Percentiles rank a stretch among this genome's conserved stretches.
phyloP scores from a whole-genome alignment of 1,140 invertebrate genomes.

The Lepidurus arcticus region DNA sequence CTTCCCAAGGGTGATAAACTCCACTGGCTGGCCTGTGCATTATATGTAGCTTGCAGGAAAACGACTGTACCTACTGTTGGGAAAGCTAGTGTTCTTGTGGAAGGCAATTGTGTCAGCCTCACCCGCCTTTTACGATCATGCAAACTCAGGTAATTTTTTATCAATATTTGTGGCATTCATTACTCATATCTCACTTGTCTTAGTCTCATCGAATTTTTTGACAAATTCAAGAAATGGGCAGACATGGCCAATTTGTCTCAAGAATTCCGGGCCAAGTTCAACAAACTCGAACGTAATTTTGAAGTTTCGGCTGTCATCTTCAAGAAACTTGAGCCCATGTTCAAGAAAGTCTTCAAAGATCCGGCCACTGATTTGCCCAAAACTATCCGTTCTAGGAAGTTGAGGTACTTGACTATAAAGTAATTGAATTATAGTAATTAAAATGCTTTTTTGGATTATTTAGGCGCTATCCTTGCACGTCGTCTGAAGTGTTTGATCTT shows the following conservation, averaged over 20 bases:
- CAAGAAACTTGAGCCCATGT: constrained; percentile 87
- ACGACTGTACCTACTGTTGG: constrained; percentile 74
- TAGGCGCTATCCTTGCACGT: constrained; percentile 63
- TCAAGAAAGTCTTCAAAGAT: constrained; percentile 70
- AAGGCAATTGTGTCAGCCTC: constrained; percentile 87
- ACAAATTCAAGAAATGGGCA: constrained; percentile 91
- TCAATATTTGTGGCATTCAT: not conserved
- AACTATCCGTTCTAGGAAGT: constrained; percentile 61
- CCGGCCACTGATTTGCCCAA: constrained; percentile 54
- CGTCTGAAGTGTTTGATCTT: constrained; percentile 81
- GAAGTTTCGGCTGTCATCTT: constrained; percentile 90
- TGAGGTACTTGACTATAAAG: constrained; percentile 51
- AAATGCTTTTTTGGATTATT: constrained; percentile 39
- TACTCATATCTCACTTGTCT: constrained; percentile 40
- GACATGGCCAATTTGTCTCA: constrained; percentile 85
- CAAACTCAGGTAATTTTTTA: constrained; percentile 67
- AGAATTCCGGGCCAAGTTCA: constrained; percentile 78
- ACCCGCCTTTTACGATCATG: constrained; percentile 79
- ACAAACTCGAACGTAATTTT: constrained; percentile 84
- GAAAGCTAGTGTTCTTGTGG: constrained; percentile 57
- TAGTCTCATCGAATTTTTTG: constrained; percentile 89
- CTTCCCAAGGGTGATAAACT: constrained; percentile 70
- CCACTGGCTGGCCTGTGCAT: constrained; percentile 91
- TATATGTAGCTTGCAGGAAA: constrained; percentile 83
- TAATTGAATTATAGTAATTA: not conserved